These are phyloP conservation scores for Drosophila serrata DNA, from an alignment of 1,140 invertebrate species.

Conservation along the genomic window DNA sequence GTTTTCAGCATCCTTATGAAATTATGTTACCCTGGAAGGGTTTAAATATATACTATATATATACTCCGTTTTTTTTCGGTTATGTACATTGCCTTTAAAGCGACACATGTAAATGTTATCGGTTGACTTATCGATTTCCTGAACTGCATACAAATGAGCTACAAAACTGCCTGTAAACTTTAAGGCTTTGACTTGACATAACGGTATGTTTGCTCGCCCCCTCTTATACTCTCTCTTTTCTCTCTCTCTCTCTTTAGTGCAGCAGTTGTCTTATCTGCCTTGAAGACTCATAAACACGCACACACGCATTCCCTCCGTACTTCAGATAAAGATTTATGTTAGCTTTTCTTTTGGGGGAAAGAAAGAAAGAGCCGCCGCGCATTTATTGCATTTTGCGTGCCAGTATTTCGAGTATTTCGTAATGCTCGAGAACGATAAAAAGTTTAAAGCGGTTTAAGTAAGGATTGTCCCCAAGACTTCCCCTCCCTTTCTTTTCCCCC, in stretches of 20 bases:
- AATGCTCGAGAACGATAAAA: slow-evolving; percentile 61
- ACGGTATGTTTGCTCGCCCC: slow-evolving; percentile 28
- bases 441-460: slow-evolving; percentile 66
- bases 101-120: slow-evolving; percentile 23
- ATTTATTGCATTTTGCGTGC: slow-evolving; percentile 26
- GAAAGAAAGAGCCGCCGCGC: slow-evolving; percentile 19
- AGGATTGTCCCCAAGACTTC: slow-evolving; percentile 2
- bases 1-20: too few relatives aligned
- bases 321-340: slow-evolving; percentile 77
- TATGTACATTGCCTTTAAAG: not conserved
- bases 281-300: slow-evolving; percentile 50
- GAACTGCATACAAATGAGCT: slow-evolving; percentile 48
- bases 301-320: slow-evolving; percentile 54
- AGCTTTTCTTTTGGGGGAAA: slow-evolving; percentile 39
- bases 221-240: slow-evolving; percentile 17
- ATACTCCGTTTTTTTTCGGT: too few relatives aligned
- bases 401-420: slow-evolving; percentile 43
- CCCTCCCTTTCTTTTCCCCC: slow-evolving; percentile 7
- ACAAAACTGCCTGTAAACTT: slow-evolving; percentile 24
- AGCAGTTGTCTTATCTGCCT: slow-evolving; percentile 44
- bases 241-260: slow-evolving; percentile 29
- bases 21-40: too few relatives aligned
- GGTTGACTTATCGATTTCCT: slow-evolving; percentile 46
- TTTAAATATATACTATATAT: too few relatives aligned
- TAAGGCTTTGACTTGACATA: slow-evolving; percentile 41